A percentile compares a stretch with the other conserved stretches of the same genome.
phyloP scores from a whole-genome alignment of 1,140 invertebrate species.

The Mylabris phalerata region DNA sequence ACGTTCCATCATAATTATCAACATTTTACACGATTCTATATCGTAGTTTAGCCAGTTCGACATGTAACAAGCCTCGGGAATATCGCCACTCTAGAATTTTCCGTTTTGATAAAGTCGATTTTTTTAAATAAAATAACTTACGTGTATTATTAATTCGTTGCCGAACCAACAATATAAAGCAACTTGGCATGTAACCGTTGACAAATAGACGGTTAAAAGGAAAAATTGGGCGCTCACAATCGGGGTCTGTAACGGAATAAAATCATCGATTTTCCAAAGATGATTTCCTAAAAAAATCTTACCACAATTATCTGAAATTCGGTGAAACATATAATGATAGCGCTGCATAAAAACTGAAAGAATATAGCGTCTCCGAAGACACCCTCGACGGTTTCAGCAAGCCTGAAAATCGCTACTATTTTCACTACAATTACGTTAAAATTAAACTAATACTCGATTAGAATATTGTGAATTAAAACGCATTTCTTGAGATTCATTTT shows the following conservation, averaged over 20 bases:
- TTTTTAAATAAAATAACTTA: slow-evolving; percentile 7
- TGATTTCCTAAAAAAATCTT: not conserved
- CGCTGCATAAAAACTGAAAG: slow-evolving; percentile 27
- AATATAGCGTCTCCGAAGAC: slow-evolving; percentile 26
- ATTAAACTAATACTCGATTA: not conserved
- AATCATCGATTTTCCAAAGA: no score
- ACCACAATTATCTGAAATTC: slow-evolving; percentile 28
- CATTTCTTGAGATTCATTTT: not conserved
- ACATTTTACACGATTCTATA: slow-evolving; percentile 15
- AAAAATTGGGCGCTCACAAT: slow-evolving; percentile 20
- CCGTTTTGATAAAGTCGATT: not conserved
- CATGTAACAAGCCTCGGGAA: slow-evolving; percentile 31
- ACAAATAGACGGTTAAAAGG: slow-evolving; percentile 22
- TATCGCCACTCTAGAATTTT: slow-evolving; percentile 30
- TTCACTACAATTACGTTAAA: not conserved
- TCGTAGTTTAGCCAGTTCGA: slow-evolving; percentile 35
- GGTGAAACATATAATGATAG: slow-evolving; percentile 29
- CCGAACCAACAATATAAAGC: slow-evolving; percentile 29
- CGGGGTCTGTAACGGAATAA: slow-evolving; percentile 1
- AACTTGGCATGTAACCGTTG: slow-evolving; percentile 23
- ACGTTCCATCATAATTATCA: slow-evolving; percentile 34
- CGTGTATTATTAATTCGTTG: slow-evolving; percentile 25
- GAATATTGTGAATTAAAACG: not conserved
- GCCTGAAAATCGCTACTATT: slow-evolving; percentile 9
- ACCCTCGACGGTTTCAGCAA: slow-evolving; percentile 15